Conservation (phyloP, 2,797 vertebrate genomes). For the Cuculus canorus region DNA sequence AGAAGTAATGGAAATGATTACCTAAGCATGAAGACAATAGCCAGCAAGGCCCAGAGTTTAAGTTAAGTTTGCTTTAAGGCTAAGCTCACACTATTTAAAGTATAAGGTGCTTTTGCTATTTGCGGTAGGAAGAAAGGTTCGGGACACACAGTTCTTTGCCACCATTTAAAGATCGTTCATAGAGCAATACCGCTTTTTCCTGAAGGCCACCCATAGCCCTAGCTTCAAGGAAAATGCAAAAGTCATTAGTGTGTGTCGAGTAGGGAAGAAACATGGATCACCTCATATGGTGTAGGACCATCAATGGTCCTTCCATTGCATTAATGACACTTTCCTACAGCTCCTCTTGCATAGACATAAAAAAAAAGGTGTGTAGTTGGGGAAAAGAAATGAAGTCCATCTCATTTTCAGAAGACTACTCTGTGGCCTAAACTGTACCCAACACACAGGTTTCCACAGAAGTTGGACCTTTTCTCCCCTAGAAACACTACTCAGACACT, state of each 20-base stretch:
- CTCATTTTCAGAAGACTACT: not conserved
- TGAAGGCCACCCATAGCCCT: not conserved
- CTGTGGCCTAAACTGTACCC: not conserved
- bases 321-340: not conserved
- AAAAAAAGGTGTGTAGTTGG: not conserved
- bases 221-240: accelerated
- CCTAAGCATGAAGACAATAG: not conserved
- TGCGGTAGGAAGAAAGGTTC: not conserved
- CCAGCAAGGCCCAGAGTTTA: not conserved
- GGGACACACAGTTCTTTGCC: not conserved
- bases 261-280: not conserved
- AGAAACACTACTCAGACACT: not conserved
- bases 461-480: not conserved
- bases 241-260: not conserved
- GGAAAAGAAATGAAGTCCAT: not conserved
- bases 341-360: not conserved
- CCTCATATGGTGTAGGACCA: not conserved
- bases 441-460: not conserved
- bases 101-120: not conserved
- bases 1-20: not conserved
- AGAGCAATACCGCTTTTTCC: accelerated
- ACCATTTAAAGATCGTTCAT: accelerated
- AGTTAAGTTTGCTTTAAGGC: not conserved
- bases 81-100: not conserved
- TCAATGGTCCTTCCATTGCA: accelerated